Evolutionary conservation across 2,113 vertebrate species (phyloP).

Genomic region (Rattus norvegicus): DNA sequence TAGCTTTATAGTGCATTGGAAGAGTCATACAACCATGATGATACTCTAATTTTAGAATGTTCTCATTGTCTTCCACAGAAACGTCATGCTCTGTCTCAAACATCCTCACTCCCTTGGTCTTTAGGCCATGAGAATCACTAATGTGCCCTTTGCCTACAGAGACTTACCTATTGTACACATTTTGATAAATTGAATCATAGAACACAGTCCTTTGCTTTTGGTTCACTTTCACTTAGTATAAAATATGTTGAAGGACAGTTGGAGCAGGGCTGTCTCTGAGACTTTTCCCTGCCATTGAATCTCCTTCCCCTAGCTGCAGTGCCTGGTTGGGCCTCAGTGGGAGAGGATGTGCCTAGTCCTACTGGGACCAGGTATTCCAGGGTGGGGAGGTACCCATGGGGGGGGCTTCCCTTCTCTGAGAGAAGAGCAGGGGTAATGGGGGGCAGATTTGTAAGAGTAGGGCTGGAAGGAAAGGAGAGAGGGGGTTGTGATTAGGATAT

Average conservation of each 20-base stretch:
- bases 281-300: too few relatives aligned
- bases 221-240: not conserved
- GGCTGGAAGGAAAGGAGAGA: too few relatives aligned
- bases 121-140: not conserved
- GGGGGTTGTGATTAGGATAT: too few relatives aligned
- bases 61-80: slow-evolving; percentile 23
- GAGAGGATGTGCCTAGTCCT: too few relatives aligned
- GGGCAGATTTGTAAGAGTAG: too few relatives aligned
- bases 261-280: too few relatives aligned
- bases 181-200: not conserved
- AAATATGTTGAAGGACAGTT: slow-evolving; percentile 4
- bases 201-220: slow-evolving; percentile 10
- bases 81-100: not conserved
- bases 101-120: not conserved
- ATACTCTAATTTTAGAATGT: slow-evolving; percentile 17
- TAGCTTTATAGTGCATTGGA: not conserved
- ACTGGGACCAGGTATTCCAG: too few relatives aligned
- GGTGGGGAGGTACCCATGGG: too few relatives aligned
- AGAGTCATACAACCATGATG: not conserved
- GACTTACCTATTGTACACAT: not conserved
- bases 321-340: too few relatives aligned
- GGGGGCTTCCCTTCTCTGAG: too few relatives aligned
- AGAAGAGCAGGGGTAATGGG: too few relatives aligned
- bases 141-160: not conserved
- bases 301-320: too few relatives aligned